Conservation (phyloP, 2,888 invertebrate species). For the Craniophora ligustri region DNA sequence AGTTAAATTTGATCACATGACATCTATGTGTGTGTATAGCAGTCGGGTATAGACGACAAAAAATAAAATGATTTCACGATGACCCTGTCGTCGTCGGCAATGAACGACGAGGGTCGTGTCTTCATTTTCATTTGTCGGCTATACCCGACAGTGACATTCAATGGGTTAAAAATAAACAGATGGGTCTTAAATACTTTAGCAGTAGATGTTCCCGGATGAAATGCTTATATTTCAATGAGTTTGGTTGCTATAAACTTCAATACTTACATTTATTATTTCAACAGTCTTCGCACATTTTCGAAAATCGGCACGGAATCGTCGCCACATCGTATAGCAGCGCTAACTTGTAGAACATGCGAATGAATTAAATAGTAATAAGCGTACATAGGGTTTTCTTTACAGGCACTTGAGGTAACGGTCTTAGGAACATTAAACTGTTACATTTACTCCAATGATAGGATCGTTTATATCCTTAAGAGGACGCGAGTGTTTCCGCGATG, state of each 20-base stretch:
- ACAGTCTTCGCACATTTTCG: background rate
- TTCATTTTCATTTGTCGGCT: too few species aligned
- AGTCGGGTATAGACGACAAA: too few species aligned
- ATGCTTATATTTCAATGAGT: too few species aligned
- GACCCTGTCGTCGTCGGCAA: too few species aligned
- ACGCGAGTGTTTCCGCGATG: conserved; percentile 37
- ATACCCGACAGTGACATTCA: too few species aligned
- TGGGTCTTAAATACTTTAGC: background rate
- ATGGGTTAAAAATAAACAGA: too few species aligned
- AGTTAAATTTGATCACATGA: too few species aligned
- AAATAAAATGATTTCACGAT: too few species aligned
- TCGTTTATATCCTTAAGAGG: conserved; percentile 53
- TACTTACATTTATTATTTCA: background rate
- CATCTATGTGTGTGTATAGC: too few species aligned
- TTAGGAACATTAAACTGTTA: conserved; percentile 38
- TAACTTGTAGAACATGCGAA: conserved; percentile 19
- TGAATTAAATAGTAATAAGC: conserved; percentile 8
- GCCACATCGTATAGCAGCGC: conserved; percentile 13
- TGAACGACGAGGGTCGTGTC: too few species aligned
- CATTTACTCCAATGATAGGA: conserved; percentile 41
- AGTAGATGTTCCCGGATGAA: background rate
- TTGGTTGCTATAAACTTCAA: too few species aligned
- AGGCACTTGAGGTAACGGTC: conserved; percentile 42
- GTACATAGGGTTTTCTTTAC: conserved; percentile 35
- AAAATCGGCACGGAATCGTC: background rate